Evolutionary conservation across 2,888 invertebrate species (phyloP).

Genomic region (Pseudococcus viburni): DNA sequence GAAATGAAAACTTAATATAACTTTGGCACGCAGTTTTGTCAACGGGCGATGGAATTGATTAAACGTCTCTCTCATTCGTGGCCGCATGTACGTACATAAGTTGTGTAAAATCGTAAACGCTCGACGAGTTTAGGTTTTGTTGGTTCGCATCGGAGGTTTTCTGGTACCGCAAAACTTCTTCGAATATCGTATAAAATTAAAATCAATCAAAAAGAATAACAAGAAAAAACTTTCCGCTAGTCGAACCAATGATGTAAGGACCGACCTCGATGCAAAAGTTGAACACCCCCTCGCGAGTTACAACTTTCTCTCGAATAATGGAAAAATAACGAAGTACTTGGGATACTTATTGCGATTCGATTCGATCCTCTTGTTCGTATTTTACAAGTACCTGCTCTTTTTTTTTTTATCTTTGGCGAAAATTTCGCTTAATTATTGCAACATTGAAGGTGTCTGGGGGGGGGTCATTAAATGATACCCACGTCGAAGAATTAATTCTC

Average conservation of each 20-base stretch:
- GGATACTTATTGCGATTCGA: not conserved
- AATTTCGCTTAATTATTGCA: not conserved
- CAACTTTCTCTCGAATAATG: not conserved
- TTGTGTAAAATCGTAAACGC: conserved; percentile 45
- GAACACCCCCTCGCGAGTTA: not conserved
- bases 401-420: not conserved
- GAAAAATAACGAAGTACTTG: conserved; percentile 29
- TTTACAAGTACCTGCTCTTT: not conserved
- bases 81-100: not conserved
- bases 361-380: not conserved
- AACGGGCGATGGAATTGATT: conserved; percentile 42
- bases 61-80: conserved; percentile 52
- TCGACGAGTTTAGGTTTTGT: conserved; percentile 33
- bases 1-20: conserved; percentile 54
- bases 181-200: conserved; percentile 46
- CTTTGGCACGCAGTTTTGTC: conserved; percentile 37
- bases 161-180: conserved; percentile 17
- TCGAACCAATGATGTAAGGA: not conserved
- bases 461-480: too few relatives aligned
- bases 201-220: conserved; percentile 48
- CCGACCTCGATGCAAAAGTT: not conserved
- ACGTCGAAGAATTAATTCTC: too few relatives aligned
- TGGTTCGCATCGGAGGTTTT: not conserved
- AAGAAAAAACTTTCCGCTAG: conserved; percentile 29
- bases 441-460: not conserved